A percentile compares a stretch with the other conserved stretches of the same genome.
Conservation (phyloP, 2,797 vertebrate species). For the Rhodeus uyekii region DNA sequence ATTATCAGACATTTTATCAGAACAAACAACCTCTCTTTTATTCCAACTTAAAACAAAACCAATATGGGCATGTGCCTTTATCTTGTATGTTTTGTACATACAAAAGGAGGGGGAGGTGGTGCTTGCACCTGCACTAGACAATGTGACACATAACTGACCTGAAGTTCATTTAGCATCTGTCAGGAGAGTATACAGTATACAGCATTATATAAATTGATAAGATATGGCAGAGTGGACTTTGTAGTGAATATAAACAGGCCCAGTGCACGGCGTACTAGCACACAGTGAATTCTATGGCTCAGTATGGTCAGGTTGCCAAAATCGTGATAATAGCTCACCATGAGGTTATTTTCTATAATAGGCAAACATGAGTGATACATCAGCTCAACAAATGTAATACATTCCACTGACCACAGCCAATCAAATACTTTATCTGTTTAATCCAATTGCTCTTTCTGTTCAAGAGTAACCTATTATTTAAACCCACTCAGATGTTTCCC, state of each 20-base stretch:
- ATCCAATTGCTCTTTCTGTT: not conserved
- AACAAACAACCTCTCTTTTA: not conserved
- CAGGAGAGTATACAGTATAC: not conserved
- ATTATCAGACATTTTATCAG: not conserved
- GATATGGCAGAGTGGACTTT: not conserved
- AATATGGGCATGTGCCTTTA: not conserved
- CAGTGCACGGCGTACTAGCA: not conserved
- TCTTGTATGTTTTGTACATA: constrained; percentile 2
- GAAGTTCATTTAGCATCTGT: constrained; percentile 11
- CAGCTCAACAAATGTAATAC: not conserved
- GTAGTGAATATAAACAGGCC: not conserved
- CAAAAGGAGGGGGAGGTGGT: not conserved
- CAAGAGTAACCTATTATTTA: not conserved
- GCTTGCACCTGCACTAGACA: not conserved
- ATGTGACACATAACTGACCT: constrained; percentile 7
- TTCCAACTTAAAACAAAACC: not conserved
- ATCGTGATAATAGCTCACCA: not conserved
- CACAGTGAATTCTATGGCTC: not conserved
- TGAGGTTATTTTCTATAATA: constrained; percentile 30
- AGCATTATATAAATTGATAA: not conserved
- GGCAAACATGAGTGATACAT: constrained; percentile 6
- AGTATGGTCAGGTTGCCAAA: constrained; percentile 31
- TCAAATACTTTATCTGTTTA: not conserved
- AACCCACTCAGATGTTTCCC: not conserved
- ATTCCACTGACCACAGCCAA: not conserved